Conservation (phyloP, 2,888 invertebrate species). For the Hydraecia micacea region DNA sequence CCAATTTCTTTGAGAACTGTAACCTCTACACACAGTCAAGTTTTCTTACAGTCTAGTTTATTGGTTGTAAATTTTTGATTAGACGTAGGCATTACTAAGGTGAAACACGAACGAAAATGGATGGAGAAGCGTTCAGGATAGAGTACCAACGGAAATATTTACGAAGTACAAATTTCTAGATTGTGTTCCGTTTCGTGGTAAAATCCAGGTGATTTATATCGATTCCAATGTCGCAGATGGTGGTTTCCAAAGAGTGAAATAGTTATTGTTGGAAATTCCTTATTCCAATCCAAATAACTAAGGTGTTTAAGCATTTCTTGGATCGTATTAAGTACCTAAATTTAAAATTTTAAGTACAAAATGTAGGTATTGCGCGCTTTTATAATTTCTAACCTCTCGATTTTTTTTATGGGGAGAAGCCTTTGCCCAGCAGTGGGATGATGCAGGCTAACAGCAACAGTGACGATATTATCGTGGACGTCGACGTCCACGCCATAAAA, state of each 20-base stretch:
- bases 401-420: too few relatives aligned
- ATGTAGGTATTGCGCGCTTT: not conserved
- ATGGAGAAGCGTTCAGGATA: not conserved
- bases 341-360: not conserved
- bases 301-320: not conserved
- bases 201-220: not conserved
- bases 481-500: not conserved
- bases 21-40: slow-evolving; percentile 14
- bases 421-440: too few relatives aligned
- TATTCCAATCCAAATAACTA: not conserved
- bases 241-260: not conserved
- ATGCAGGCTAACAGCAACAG: too few relatives aligned
- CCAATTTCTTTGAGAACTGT: slow-evolving; percentile 45
- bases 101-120: slow-evolving; percentile 19
- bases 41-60: slow-evolving; percentile 35
- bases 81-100: slow-evolving; percentile 18
- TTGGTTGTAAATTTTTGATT: slow-evolving; percentile 37
- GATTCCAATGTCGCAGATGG: not conserved
- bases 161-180: slow-evolving; percentile 14
- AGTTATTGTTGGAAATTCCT: not conserved
- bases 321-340: not conserved
- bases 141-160: slow-evolving; percentile 25
- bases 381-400: not conserved
- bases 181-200: not conserved
- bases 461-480: not conserved